A percentile compares a stretch with the other conserved stretches of the same genome.
These are phyloP conservation scores for Dromococcyx pavoninus DNA, from an alignment of 2,797 vertebrate genomes.

Conservation along the genomic window DNA sequence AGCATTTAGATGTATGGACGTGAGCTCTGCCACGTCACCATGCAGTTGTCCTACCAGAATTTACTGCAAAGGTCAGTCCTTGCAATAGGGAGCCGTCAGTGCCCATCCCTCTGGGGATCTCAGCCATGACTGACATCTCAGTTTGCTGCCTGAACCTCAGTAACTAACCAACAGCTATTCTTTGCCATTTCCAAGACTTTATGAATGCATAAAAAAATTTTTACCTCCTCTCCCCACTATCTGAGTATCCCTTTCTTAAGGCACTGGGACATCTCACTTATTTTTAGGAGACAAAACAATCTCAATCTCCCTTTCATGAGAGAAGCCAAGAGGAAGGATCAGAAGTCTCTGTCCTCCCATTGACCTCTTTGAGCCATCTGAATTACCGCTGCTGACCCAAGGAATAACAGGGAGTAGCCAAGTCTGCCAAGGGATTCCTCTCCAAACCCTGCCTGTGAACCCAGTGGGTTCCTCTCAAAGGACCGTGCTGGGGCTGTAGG, in stretches of 20 bases:
- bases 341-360: not conserved
- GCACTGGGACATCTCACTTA: not conserved
- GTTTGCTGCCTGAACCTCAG: not conserved
- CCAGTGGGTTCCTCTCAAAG: not conserved
- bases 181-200: not conserved
- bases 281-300: not conserved
- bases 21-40: not conserved
- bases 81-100: not conserved
- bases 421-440: not conserved
- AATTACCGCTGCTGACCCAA: not conserved
- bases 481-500: not conserved
- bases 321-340: not conserved
- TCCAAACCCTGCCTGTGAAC: not conserved
- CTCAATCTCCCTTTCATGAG: not conserved
- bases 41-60: not conserved
- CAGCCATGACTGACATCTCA: not conserved
- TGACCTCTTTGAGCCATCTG: not conserved
- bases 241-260: not conserved
- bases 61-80: not conserved
- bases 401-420: not conserved
- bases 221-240: accelerated
- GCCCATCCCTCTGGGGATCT: not conserved
- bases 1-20: accelerated
- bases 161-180: not conserved
- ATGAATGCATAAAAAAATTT: not conserved